phyloP scores from a whole-genome alignment of 2,797 vertebrate genomes.

The Mormyrops boulengeri region DNA sequence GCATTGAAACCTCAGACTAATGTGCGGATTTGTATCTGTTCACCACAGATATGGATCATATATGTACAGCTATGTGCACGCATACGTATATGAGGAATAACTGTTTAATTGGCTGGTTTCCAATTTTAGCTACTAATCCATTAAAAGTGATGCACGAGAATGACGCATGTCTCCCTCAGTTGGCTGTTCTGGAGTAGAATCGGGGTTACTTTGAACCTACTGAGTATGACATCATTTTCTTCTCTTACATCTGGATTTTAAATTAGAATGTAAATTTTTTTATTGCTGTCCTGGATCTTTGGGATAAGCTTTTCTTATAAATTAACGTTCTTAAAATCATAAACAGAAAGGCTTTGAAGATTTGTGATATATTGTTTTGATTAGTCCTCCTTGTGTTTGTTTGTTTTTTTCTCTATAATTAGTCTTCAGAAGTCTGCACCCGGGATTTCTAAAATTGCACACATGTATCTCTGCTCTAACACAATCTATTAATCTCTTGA shows the following conservation, averaged over 20 bases:
- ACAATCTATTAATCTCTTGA: background rate
- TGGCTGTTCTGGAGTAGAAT: background rate
- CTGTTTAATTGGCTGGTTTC: slow-evolving; percentile 29
- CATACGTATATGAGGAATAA: background rate
- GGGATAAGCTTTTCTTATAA: background rate
- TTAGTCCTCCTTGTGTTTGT: background rate
- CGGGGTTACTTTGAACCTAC: background rate
- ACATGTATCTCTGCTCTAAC: background rate
- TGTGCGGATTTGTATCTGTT: background rate
- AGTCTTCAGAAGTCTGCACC: background rate
- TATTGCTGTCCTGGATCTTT: background rate
- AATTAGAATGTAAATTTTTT: background rate
- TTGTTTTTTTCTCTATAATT: background rate
- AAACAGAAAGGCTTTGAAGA: background rate
- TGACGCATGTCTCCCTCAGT: slow-evolving; percentile 28
- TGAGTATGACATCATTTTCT: background rate
- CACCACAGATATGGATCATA: background rate
- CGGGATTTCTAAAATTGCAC: background rate
- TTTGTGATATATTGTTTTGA: background rate
- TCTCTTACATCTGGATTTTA: background rate
- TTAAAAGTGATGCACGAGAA: slow-evolving; percentile 45
- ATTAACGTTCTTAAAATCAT: background rate
- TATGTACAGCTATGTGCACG: background rate
- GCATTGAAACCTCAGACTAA: background rate
- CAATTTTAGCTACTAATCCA: slow-evolving; percentile 48